These are phyloP conservation scores for Panagrolaimus sp. DNA, from an alignment of 1,140 invertebrate species.

Conservation along the genomic window DNA sequence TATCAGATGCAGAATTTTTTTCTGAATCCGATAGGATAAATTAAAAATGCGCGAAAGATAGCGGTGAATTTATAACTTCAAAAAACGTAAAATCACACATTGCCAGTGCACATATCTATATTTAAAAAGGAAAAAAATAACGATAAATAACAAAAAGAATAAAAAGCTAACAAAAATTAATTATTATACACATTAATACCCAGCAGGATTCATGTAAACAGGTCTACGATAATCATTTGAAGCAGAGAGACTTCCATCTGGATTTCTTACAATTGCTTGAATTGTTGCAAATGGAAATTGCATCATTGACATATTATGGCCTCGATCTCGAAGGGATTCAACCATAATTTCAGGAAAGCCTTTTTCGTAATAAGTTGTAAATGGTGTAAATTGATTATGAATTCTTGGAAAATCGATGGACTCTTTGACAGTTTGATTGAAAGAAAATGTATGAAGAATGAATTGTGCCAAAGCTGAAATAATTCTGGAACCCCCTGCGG, in stretches of 20 bases:
- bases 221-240: constrained; percentile 36
- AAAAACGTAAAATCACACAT: too few species aligned
- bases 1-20: too few species aligned
- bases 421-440: constrained; percentile 75
- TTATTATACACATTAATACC: constrained; percentile 37
- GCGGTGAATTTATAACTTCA: too few species aligned
- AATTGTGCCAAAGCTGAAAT: constrained; percentile 74
- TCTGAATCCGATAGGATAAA: too few species aligned
- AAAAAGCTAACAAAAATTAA: too few species aligned
- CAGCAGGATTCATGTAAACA: constrained; percentile 44
- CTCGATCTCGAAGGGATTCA: constrained; percentile 21
- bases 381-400: constrained; percentile 85
- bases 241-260: constrained; percentile 26
- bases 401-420: constrained; percentile 78
- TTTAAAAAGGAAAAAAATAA: too few species aligned
- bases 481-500: constrained; percentile 83
- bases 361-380: constrained; percentile 73
- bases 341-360: constrained; percentile 63
- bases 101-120: too few species aligned
- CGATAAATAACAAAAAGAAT: too few species aligned
- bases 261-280: constrained; percentile 42
- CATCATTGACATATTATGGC: constrained; percentile 42
- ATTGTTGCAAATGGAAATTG: constrained; percentile 32
- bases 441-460: constrained; percentile 74
- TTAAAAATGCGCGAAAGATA: too few species aligned